Base-by-base conservation (phyloP, 2,113 vertebrate species). In the Jacana jacana region DNA sequence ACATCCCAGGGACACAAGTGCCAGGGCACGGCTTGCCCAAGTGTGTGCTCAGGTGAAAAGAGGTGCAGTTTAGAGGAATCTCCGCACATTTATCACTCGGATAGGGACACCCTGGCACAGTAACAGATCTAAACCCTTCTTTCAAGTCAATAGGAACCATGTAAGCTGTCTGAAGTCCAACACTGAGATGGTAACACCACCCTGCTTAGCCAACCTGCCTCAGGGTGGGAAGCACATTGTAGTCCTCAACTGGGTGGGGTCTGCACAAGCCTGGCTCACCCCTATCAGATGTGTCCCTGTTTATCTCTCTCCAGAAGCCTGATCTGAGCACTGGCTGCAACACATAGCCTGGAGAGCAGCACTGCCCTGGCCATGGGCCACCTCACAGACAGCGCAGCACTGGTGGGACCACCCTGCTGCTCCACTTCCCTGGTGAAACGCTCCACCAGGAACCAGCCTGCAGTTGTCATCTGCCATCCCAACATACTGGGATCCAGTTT, bases 381-480 rank as follows among this genome's bases (percentile, higher is more conserved):
- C 28, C 42, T 58, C 1, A 0, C 27, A 11, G 18, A 16, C 39
- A 17, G 72, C 48, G 5, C 46, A 13, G 64, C 23, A 13, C 39
- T 3, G 30, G 5, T 1, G 14, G 28, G 18, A 6, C 42, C 19
- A 4, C 33, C 42, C 57, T 27, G 23, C 12, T 1, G 4, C 51
- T 11, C 35, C 0, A 0, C 33, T 22, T 35, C 11, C 46, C 30
- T 0, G 1, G 17, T 0, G 1, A 22, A 63, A 31, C 1, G 23
- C 28, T 31, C 8, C 72, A 7, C 30, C 0, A 1, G 28, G 23
- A 70, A 9, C 3, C 0, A 0, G 55, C 28, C 10, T 10, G 69
- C 5, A 1, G 19, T 1, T 8, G 30, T 12, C 2, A 0, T 10
- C 73, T 16, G 61, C 57, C 40, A 30, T 2, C 16, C 37, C 75